Evolutionary conservation across 2,888 invertebrate species (phyloP), one percentile per base, ranked within the genome.

Genomic region (Aleiodes alternator): DNA sequence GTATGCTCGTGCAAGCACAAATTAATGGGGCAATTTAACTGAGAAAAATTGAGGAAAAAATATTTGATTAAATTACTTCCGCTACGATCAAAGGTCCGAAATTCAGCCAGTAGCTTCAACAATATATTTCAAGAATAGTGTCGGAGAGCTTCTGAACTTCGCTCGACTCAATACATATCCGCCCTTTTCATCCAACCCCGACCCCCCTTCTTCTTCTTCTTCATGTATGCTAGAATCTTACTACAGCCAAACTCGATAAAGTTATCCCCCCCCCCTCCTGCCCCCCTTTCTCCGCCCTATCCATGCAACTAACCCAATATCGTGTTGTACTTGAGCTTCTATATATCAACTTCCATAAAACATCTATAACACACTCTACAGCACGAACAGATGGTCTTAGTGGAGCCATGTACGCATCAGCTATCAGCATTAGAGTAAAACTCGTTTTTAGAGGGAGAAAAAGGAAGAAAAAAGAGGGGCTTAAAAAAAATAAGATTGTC

Each of bases 241-340:
- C 69, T 71, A 51, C 31, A 43, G 55, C 48, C 74, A 72, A 74
- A 77, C 69, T 77, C 74, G 71, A 77, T 69, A 55, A 74, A 72
- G 77, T 77, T 72, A 64, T 71, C 66, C 69, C 72, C 14, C 71
- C 6, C 16, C 48, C 48, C n/a, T n/a, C 59, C 48, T 16, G 5
- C 59, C 66, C 14, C n/a, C 2, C 23, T 23, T 23, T 23, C 23
- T 23, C 23, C 23, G 23, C 23, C 23, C 23, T 1, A 38, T 14
- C 55, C 50, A 53, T 56, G 34, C 69, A 66, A 61, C 69, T 69
- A 74, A 74, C 68, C 55, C 74, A 77, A 77, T 77, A 77, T 69
- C 57, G 73, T 59, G 38, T 14, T 64, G 43, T 64, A 64, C 64
- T 48, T 43, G 48, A 14, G 64, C 43, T 43, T 5, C 43, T 43